Conservation (phyloP, 2,113 vertebrate species). For the Origma solitaria region DNA sequence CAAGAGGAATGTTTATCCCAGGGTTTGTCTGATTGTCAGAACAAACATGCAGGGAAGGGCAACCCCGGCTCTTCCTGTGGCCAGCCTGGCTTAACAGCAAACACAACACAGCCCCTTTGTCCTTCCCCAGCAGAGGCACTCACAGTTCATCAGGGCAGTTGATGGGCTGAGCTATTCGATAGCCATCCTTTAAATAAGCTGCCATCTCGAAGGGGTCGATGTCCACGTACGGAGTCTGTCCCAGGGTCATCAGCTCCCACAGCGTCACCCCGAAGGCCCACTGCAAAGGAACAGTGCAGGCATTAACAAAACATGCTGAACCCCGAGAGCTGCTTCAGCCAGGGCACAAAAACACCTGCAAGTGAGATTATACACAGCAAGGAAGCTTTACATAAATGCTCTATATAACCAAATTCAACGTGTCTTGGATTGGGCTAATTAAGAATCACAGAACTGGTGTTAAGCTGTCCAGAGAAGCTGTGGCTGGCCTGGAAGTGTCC, state of each 20-base stretch:
- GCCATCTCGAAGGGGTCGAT: slow-evolving; percentile 99
- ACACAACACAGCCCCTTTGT: accelerated
- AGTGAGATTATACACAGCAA: neutral
- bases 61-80: neutral
- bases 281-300: slow-evolving; percentile 51
- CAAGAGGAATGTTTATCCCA: accelerated
- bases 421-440: neutral
- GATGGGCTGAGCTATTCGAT: slow-evolving; percentile 98
- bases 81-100: neutral
- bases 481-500: neutral
- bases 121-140: slow-evolving; percentile 47
- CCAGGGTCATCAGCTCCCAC: slow-evolving; percentile 98
- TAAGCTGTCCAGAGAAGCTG: neutral
- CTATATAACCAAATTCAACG: accelerated
- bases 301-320: neutral
- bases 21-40: neutral
- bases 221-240: slow-evolving; percentile 96
- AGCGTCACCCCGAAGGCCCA: slow-evolving; percentile 97
- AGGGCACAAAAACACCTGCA: neutral
- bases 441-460: neutral
- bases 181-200: slow-evolving; percentile 96
- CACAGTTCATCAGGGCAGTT: slow-evolving; percentile 99
- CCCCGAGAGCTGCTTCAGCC: neutral
- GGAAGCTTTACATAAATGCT: neutral
- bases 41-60: neutral